Base-by-base conservation (phyloP, 2,797 vertebrate species). In the Typhlichthys eigenmanni region DNA sequence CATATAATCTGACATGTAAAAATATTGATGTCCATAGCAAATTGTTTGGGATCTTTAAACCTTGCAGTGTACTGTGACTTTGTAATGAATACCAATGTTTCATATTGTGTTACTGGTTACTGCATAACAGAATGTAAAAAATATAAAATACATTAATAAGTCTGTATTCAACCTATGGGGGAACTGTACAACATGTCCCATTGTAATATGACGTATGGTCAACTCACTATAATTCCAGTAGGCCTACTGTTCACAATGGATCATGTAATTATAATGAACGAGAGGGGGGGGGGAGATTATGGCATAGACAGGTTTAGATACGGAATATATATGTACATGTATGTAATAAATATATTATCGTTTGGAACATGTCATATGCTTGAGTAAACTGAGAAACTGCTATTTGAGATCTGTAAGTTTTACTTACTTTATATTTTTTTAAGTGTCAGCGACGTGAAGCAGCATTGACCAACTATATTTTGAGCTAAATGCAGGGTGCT, bases 321-420 rank as follows among this genome's bases (percentile, higher is more conserved):
- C 75, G 57, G 76, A 74, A 73, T 82, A 88, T 82, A 73, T 82
- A 88, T 82, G 83, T 85, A 88, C 79, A 76, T 83, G 72, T 87
- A 74, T 75, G 71, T 64, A 85, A 88, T 79, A 84, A 83, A 71
- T 88, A 81, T 38, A 38, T 38, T 82, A 74, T 75, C 47, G 85
- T 91, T 90, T 88, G 78, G 75, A 51, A 72, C 60, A 79, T 85
- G 81, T 88, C 75, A 66, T 82, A 80, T 75, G 69, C 85, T 79
- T 79, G 61, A 48, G 32, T 38, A 58, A 59, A 34, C 1, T 1
- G 52, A 52, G 46, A 52, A 13, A 7, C 6, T 60, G n/a, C 50
- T 34, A 14, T 17, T 14, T 68, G 55, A 24, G 1, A 0, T 66
- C 68, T 58, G n/a, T 14, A 38, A 6, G 38, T 53, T 62, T 45